Percentiles rank a stretch among this genome's conserved stretches.
Evolutionary conservation across 1,140 invertebrate species (phyloP).

Genomic region (Proales similis): DNA sequence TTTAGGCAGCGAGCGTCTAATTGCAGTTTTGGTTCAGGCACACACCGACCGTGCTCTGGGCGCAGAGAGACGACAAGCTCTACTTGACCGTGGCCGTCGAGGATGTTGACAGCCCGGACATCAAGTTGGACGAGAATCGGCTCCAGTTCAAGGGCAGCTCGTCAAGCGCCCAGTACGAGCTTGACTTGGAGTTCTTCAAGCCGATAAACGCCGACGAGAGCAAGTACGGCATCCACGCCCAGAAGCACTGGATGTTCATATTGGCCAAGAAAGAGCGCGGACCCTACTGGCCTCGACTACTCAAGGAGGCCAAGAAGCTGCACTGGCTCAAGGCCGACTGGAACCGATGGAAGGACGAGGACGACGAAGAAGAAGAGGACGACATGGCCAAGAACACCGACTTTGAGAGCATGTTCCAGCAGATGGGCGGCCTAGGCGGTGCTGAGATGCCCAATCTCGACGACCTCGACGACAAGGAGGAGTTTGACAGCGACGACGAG

Average conservation of each 20-base stretch:
- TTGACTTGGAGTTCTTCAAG: conserved; percentile 20
- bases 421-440: conserved; percentile 29
- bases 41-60: conserved; percentile 78
- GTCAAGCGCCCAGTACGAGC: background rate
- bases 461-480: conserved; percentile 34
- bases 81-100: conserved; percentile 80
- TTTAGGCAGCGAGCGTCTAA: too few species aligned
- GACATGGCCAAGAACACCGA: background rate
- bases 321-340: conserved; percentile 97
- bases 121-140: conserved; percentile 70
- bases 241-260: conserved; percentile 70
- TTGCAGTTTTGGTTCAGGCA: too few species aligned
- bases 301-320: conserved; percentile 74
- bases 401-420: conserved; percentile 36
- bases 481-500: conserved; percentile 27
- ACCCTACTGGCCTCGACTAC: conserved; percentile 76
- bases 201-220: conserved; percentile 48
- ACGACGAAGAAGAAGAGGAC: conserved; percentile 60
- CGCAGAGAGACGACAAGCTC: conserved; percentile 70
- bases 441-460: conserved; percentile 51
- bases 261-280: conserved; percentile 63
- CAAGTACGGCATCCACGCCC: conserved; percentile 58
- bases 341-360: conserved; percentile 92
- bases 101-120: conserved; percentile 73
- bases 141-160: conserved; percentile 65